phyloP scores from a whole-genome alignment of 2,797 vertebrate genomes.

The Mycteria americana region DNA sequence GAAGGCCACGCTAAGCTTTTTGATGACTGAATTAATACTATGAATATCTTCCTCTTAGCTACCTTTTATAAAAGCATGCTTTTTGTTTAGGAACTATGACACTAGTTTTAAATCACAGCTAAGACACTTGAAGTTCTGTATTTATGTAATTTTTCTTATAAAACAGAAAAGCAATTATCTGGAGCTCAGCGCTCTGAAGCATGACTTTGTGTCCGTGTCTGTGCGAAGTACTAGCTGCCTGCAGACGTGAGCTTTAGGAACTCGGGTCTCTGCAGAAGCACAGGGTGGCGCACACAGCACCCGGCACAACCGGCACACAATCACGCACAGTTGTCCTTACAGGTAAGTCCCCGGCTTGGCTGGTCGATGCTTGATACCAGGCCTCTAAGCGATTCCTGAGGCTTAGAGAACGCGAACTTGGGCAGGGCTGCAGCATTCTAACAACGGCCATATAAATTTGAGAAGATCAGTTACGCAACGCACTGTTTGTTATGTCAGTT shows the following conservation, averaged over 20 bases:
- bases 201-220: fast-evolving
- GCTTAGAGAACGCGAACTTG: background rate
- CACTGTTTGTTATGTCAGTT: background rate
- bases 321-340: background rate
- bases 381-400: fast-evolving
- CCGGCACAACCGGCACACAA: background rate
- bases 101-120: background rate
- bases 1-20: background rate
- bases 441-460: background rate
- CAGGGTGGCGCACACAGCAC: background rate
- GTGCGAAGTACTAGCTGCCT: background rate
- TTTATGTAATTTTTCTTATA: fast-evolving
- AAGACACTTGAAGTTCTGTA: fast-evolving
- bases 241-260: background rate
- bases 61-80: background rate
- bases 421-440: background rate
- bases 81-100: fast-evolving
- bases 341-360: fast-evolving
- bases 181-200: background rate
- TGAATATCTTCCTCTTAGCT: background rate
- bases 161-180: fast-evolving
- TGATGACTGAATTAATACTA: background rate
- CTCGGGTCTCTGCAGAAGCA: fast-evolving
- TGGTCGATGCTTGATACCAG: fast-evolving
- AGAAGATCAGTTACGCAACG: background rate